Conservation (phyloP, 2,113 vertebrate genomes). For the Crotalus horridus region DNA sequence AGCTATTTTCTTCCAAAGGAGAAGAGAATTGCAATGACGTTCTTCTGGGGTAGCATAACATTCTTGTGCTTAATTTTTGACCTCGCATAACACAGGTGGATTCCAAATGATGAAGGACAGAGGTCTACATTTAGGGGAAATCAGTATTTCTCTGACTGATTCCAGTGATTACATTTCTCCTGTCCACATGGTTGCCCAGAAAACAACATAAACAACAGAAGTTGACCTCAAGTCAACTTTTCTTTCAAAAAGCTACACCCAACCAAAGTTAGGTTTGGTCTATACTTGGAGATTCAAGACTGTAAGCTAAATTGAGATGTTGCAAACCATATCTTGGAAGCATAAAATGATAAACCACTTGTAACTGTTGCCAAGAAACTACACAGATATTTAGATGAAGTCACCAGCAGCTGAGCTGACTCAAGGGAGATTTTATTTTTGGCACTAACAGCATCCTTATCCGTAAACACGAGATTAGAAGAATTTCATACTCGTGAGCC, state of each 20-base stretch:
- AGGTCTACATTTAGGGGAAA: background rate
- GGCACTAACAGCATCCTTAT: background rate
- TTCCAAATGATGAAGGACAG: background rate
- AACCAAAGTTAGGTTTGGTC: background rate
- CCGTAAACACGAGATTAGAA: background rate
- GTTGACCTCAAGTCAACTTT: background rate
- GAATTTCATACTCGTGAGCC: background rate
- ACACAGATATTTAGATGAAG: background rate
- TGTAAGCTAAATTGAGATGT: background rate
- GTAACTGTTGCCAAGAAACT: background rate
- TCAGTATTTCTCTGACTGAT: background rate
- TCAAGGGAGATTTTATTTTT: background rate
- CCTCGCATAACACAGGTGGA: no score
- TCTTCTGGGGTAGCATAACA: background rate
- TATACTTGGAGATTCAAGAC: background rate
- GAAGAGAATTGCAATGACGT: background rate
- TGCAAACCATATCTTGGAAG: background rate
- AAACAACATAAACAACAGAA: background rate
- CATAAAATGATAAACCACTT: background rate
- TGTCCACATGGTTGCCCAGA: background rate
- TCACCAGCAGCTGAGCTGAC: background rate
- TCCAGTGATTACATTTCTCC: background rate
- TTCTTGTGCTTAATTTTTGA: background rate
- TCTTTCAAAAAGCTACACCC: background rate
- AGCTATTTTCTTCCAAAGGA: background rate